phyloP scores from a whole-genome alignment of 2,888 invertebrate species.

The Melipona beecheii region DNA sequence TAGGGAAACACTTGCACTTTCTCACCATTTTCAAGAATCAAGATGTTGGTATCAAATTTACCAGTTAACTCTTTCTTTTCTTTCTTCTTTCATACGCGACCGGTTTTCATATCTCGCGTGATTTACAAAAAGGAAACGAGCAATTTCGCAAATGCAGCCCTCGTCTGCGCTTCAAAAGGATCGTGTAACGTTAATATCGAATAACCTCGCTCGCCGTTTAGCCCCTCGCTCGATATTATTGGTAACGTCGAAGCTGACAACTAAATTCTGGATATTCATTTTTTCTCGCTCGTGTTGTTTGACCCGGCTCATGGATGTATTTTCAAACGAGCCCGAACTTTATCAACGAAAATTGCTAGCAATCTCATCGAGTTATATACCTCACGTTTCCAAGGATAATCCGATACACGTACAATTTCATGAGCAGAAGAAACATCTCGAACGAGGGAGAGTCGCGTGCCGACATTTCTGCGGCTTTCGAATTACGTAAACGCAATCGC shows the following conservation, averaged over 20 bases:
- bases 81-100: background rate
- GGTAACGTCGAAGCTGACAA: background rate
- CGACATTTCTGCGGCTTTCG: constrained; percentile 39
- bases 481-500: constrained; percentile 54
- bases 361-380: background rate
- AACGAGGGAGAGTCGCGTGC: background rate
- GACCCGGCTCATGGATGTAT: background rate
- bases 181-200: background rate
- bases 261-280: background rate
- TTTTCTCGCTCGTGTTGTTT: background rate
- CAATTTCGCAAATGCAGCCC: background rate
- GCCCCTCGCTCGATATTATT: no score
- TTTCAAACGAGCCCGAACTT: background rate
- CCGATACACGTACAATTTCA: background rate
- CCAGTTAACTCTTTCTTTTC: background rate
- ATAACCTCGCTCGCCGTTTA: background rate
- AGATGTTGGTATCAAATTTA: background rate
- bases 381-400: background rate
- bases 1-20: no score
- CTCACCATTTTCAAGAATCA: background rate
- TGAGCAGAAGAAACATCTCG: background rate
- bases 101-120: background rate
- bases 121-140: background rate
- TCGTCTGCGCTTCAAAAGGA: background rate
- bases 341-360: background rate